phyloP scores from a whole-genome alignment of 2,113 vertebrate genomes.

The Stegastes partitus region DNA sequence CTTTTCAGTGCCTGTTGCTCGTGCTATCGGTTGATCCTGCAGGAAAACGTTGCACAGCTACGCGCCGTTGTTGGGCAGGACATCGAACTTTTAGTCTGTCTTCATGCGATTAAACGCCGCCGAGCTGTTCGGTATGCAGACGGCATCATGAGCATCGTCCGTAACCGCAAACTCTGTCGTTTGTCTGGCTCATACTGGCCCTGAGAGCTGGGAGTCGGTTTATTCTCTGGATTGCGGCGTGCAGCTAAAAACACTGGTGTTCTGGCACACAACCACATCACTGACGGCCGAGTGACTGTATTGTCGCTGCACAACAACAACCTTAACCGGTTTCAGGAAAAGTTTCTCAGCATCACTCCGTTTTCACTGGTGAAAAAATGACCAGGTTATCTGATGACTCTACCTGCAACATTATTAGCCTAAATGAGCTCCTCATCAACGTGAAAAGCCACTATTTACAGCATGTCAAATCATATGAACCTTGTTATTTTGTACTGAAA shows the following conservation, averaged over 20 bases:
- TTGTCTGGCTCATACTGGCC: slow-evolving; percentile 80
- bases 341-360: slow-evolving; percentile 92
- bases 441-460: too few species aligned
- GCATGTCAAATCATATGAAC: too few species aligned
- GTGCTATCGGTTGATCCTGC: slow-evolving; percentile 91
- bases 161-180: slow-evolving; percentile 92
- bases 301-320: slow-evolving; percentile 88
- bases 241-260: slow-evolving; percentile 89
- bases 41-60: slow-evolving; percentile 94
- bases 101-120: slow-evolving; percentile 95
- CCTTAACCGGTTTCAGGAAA: slow-evolving; percentile 90
- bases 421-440: too few species aligned
- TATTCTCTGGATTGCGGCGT: slow-evolving; percentile 90
- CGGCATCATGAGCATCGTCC: slow-evolving; percentile 93
- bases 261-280: slow-evolving; percentile 92
- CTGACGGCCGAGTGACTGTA: slow-evolving; percentile 87
- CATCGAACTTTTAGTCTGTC: slow-evolving; percentile 92
- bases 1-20: slow-evolving; percentile 94
- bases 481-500: too few species aligned
- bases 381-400: too few species aligned
- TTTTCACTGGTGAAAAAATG: too few species aligned
- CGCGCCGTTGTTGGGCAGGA: slow-evolving; percentile 85
- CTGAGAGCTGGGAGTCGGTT: slow-evolving; percentile 83
- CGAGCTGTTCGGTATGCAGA: slow-evolving; percentile 97
- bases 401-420: too few species aligned